Base-by-base conservation (phyloP, 2,888 invertebrate species). In the Biston stratarius region DNA sequence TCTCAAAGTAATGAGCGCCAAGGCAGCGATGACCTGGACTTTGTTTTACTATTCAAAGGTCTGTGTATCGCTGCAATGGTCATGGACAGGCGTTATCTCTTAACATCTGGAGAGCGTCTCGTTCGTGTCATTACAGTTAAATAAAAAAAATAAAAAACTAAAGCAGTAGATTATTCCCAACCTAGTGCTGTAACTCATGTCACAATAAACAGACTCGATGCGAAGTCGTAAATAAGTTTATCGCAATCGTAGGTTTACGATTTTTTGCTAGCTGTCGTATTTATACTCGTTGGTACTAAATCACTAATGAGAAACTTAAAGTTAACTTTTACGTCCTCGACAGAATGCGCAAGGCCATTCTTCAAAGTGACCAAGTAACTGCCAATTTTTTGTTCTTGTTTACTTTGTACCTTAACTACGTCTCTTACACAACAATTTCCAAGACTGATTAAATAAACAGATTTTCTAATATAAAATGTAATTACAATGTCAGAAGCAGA, bases 311-410 rank as follows among this genome's bases (percentile, higher is more conserved):
- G 14, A n/a, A 60, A 33, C 8, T 61, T n/a, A 67, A 60, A 24
- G 36, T 62, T 61, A 38, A 67, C 63, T 63, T 60, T 60, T 59
- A 59, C 55, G 45, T 62, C 33, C 11, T 58, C 47, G 38, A 45
- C 48, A 42, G 53, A 42, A 47, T 44, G 42, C 11, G 15, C 63
- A 63, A 67, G 67, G 67, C 45, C 60, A 49, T 63, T 45, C 42
- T 55, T 60, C 53, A 40, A 12, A 62, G 49, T 67, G 53, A 59
- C 34, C 3, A 24, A 24, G 24, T 56, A 60, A 62, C 59, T 55
- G 48, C 47, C 24, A 33, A 48, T 42, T 66, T 61, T 66, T 66
- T 62, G 56, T 57, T 40, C 40, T 38, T 48, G 48, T 65, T 61
- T 61, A 59, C 48, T 38, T 53, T n/a, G 6, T 33, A 33, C 42